Percentiles rank a stretch among this genome's conserved stretches.
These are phyloP conservation scores for Drosophila helvetica DNA, from an alignment of 2,888 invertebrate genomes.

Conservation along the genomic window DNA sequence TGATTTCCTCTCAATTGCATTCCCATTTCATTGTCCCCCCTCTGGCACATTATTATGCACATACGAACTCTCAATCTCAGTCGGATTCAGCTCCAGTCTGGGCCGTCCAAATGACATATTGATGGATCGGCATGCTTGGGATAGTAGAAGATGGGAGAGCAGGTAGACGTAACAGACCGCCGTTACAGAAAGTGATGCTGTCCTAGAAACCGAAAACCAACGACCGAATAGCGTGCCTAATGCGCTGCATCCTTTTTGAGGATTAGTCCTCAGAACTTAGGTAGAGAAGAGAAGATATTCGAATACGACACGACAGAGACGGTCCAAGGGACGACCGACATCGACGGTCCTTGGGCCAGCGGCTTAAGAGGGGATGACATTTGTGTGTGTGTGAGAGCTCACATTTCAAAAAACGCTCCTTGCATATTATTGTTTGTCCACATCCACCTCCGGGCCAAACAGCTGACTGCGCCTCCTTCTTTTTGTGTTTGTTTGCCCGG, in stretches of 20 bases:
- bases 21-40: slow-evolving; percentile 16
- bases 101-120: slow-evolving; percentile 44
- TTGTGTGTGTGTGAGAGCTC: slow-evolving; percentile 27
- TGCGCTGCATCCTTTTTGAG: slow-evolving; percentile 64
- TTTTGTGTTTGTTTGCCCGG: not conserved
- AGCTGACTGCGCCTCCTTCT: slow-evolving; percentile 47
- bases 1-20: slow-evolving; percentile 46
- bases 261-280: slow-evolving; percentile 54
- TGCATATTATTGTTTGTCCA: not conserved
- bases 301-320: not conserved
- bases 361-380: slow-evolving; percentile 26
- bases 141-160: slow-evolving; percentile 11
- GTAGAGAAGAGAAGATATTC: slow-evolving; percentile 34
- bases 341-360: slow-evolving; percentile 15
- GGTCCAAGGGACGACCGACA: slow-evolving; percentile 4
- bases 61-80: slow-evolving; percentile 22
- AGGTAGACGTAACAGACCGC: slow-evolving; percentile 27
- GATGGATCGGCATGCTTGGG: slow-evolving; percentile 52
- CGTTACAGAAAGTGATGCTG: slow-evolving; percentile 2
- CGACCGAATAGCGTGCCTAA: slow-evolving; percentile 55
- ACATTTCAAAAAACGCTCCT: slow-evolving; percentile 38
- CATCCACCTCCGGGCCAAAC: slow-evolving; percentile 31
- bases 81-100: slow-evolving; percentile 25
- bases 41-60: slow-evolving; percentile 3
- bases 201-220: slow-evolving; percentile 23